A percentile compares a stretch with the other conserved stretches of the same genome.
phyloP scores from a whole-genome alignment of 2,888 invertebrate species.

The Tolmerus cingulatus region DNA sequence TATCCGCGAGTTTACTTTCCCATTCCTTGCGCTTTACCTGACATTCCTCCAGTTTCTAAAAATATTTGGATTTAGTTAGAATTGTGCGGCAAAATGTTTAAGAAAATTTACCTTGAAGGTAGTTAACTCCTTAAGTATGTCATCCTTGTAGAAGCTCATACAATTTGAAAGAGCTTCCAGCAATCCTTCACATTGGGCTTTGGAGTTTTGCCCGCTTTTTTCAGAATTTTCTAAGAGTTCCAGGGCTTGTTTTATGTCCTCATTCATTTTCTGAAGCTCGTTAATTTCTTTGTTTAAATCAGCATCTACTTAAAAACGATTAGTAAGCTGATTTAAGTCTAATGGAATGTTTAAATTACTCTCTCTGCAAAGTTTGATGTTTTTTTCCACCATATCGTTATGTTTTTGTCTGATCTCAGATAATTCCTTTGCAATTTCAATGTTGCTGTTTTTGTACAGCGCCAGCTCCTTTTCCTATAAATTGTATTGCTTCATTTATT shows the following conservation, averaged over 20 bases:
- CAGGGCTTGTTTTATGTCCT: background rate
- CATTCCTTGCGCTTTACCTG: background rate
- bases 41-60: background rate
- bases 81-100: background rate
- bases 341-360: background rate
- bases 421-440: background rate
- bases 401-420: background rate
- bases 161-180: background rate
- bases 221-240: background rate
- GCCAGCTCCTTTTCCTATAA: background rate
- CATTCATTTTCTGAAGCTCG: background rate
- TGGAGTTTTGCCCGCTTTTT: background rate
- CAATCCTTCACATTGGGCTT: background rate
- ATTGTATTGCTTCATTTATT: background rate
- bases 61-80: background rate
- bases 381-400: background rate
- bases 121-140: background rate
- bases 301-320: background rate
- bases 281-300: background rate
- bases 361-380: background rate
- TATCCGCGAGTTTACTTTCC: background rate
- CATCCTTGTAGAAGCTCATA: background rate
- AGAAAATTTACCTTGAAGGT: background rate
- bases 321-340: background rate
- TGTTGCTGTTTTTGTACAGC: background rate